A percentile compares a stretch with the other conserved stretches of the same genome.
Conservation (phyloP, 2,888 invertebrate genomes). For the Euplexia lucipara region DNA sequence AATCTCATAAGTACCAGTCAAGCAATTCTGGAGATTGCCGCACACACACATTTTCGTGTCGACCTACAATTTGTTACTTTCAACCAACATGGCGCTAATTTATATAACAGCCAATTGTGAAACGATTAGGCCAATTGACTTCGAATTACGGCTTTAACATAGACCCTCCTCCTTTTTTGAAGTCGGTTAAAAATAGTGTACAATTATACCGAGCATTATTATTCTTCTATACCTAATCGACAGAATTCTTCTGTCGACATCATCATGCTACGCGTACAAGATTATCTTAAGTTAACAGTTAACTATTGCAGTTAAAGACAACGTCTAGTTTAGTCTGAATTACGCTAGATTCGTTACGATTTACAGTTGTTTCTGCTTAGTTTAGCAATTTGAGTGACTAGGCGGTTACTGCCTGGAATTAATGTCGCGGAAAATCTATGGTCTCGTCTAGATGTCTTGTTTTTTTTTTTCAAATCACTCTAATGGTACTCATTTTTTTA, state of each 20-base stretch:
- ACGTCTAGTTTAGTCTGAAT: constrained; percentile 22
- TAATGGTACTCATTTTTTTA: neutral
- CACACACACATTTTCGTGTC: constrained; percentile 28
- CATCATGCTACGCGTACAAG: no score
- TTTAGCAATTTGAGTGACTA: constrained; percentile 22
- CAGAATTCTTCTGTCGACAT: neutral
- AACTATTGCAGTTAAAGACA: constrained; percentile 5
- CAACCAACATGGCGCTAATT: constrained; percentile 52
- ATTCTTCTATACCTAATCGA: no score
- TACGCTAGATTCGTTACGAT: constrained; percentile 29
- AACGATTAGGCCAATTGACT: constrained; percentile 60
- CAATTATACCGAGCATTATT: no score
- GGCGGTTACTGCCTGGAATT: constrained; percentile 33
- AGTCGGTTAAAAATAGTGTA: no score
- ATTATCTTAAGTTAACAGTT: constrained; percentile 9
- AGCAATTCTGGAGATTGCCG: constrained; percentile 27
- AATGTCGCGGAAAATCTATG: constrained; percentile 44
- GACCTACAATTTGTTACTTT: constrained; percentile 44
- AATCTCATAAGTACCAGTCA: constrained; percentile 5
- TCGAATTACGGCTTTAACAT: constrained; percentile 47
- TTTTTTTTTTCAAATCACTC: neutral
- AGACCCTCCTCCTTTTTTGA: no score
- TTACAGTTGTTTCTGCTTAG: constrained; percentile 42
- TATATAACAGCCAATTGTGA: constrained; percentile 56
- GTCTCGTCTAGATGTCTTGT: neutral